A percentile compares a stretch with the other conserved stretches of the same genome.
phyloP scores from a whole-genome alignment of 2,797 vertebrate genomes.

The Fratercula arctica region DNA sequence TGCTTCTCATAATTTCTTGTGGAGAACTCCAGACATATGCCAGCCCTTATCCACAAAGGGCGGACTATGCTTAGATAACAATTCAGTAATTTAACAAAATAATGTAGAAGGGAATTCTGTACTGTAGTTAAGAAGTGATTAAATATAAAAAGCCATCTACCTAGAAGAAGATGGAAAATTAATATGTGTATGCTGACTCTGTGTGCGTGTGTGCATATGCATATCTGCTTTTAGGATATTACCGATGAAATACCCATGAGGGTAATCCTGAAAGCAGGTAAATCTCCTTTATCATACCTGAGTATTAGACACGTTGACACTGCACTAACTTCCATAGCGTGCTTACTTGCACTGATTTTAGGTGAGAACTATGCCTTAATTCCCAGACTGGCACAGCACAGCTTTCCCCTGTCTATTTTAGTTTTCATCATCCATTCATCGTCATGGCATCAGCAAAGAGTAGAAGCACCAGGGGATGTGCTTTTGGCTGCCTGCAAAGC shows the following conservation, averaged over 20 bases:
- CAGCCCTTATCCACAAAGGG: background rate
- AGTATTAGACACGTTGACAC: rapidly evolving
- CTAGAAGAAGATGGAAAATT: background rate
- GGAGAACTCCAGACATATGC: rapidly evolving
- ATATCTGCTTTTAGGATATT: background rate
- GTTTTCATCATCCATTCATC: background rate
- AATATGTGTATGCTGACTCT: background rate
- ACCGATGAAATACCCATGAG: rapidly evolving
- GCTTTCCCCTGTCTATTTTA: background rate
- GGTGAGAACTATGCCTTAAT: background rate
- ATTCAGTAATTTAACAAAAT: background rate
- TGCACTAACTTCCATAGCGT: background rate
- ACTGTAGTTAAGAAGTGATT: background rate
- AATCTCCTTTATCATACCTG: background rate
- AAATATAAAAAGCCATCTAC: background rate
- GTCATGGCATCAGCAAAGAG: background rate
- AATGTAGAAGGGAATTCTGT: background rate
- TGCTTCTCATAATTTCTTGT: background rate
- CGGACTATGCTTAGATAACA: background rate
- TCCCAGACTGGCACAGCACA: background rate
- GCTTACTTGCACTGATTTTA: background rate
- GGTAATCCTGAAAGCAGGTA: background rate
- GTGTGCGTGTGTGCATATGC: background rate
- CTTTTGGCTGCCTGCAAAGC: background rate
- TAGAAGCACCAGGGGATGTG: rapidly evolving